A percentile compares a stretch with the other conserved stretches of the same genome.
phyloP scores from a whole-genome alignment of 2,113 vertebrate genomes.

The Lagenorhynchus albirostris region DNA sequence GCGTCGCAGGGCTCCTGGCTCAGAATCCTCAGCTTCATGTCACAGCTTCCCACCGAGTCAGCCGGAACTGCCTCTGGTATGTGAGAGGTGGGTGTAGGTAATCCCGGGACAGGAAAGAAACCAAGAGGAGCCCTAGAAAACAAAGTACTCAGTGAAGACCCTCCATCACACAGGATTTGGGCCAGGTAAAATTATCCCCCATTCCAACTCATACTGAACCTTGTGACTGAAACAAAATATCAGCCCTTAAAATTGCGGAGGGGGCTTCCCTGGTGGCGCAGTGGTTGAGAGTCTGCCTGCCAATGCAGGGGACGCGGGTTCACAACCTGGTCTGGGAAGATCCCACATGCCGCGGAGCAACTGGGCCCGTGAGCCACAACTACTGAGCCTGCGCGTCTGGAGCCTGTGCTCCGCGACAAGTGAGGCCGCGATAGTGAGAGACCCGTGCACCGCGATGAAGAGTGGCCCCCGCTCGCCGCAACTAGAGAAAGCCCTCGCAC shows the following conservation, averaged over 20 bases:
- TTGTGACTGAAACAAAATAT: not conserved
- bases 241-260: not conserved
- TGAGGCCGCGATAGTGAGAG: no score
- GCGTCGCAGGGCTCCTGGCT: not conserved
- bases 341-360: no score
- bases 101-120: not conserved
- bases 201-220: not conserved
- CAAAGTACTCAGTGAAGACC: not conserved
- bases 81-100: not conserved
- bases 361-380: no score
- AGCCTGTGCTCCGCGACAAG: no score
- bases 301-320: no score
- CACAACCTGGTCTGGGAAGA: no score
- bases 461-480: no score
- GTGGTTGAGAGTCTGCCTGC: no score
- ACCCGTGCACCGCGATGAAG: no score
- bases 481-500: no score
- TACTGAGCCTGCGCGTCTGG: no score
- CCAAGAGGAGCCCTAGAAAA: not conserved
- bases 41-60: not conserved
- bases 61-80: rapidly evolving
- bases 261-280: no score
- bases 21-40: not conserved
- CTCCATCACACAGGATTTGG: not conserved
- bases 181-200: not conserved